Evolutionary conservation across 1,140 invertebrate genomes (phyloP).

Genomic region (Eciton burchellii): DNA sequence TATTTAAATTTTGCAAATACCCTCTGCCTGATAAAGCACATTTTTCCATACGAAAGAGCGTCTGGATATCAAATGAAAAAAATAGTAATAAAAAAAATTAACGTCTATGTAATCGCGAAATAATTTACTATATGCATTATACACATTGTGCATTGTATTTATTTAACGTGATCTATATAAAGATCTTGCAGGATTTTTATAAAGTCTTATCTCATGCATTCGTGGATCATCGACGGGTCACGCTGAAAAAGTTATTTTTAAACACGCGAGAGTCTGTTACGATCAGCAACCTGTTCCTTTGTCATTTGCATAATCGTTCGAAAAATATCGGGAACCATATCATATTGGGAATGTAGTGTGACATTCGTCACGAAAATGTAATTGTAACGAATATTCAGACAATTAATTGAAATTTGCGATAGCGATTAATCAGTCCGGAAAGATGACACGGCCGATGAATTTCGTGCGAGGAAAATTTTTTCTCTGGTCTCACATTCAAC

Average conservation of each 20-base stretch:
- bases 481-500: not conserved
- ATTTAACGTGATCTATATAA: not conserved
- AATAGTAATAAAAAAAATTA: not conserved
- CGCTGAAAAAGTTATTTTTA: slow-evolving; percentile 39
- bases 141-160: not conserved
- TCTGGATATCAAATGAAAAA: not conserved
- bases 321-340: not conserved
- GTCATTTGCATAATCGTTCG: slow-evolving; percentile 55
- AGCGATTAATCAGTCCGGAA: slow-evolving; percentile 38
- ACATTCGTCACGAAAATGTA: slow-evolving; percentile 41
- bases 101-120: not conserved
- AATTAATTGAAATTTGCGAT: slow-evolving; percentile 53
- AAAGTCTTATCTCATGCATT: not conserved
- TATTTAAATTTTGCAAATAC: too few relatives aligned
- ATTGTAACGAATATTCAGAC: slow-evolving; percentile 22
- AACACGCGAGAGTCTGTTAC: not conserved
- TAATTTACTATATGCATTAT: not conserved
- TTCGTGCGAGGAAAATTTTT: not conserved
- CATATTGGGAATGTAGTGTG: slow-evolving; percentile 15
- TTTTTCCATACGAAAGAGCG: too few relatives aligned
- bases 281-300: slow-evolving; percentile 38
- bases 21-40: too few relatives aligned
- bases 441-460: not conserved
- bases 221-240: slow-evolving; percentile 15
- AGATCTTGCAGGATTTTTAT: not conserved